Evolutionary conservation across 2,797 vertebrate genomes (phyloP), one percentile per base, ranked within the genome.

Genomic region (Pseudochaenichthys georgianus): DNA sequence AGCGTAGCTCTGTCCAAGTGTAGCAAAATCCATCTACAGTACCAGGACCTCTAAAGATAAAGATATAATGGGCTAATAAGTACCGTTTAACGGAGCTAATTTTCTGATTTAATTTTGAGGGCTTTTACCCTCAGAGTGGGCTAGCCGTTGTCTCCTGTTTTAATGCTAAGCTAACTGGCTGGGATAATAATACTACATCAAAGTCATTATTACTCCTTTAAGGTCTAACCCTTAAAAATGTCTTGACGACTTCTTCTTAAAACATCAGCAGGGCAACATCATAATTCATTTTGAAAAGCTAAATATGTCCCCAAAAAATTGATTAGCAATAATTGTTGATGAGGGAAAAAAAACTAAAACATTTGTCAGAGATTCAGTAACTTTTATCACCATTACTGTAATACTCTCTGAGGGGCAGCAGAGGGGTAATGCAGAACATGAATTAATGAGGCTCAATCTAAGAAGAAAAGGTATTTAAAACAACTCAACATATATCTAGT

Each of bases 371-470:
- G 50, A 58, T 64, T 64, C 12, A 42, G 64, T 13, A 28, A 66
- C 52, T 73, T 5, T 65, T 31, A 48, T 60, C 41, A 64, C 68
- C 60, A n/a, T 53, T 59, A 48, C 50, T 54, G 50, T 51, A 16
- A 48, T 34, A 21, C 15, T 68, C 45, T 71, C 45, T 74, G n/a
- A n/a, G 50, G 11, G 34, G 42, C 69, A 52, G 42, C 43, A 54
- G 34, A 53, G 31, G 31, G 38, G 8, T 16, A 0, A 42, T 54
- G 45, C 13, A 28, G 70, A 52, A 52, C 9, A 28, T 41, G n/a
- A 55, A 54, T 73, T 50, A 65, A 57, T 64, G 57, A 72, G 43
- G 34, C 8, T 45, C 9, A 75, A 58, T 72, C 50, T 68, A 65
- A 55, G 41, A 47, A 31, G 34, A 38, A 66, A 74, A 51, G 23